Evolutionary conservation across 1,140 invertebrate species (phyloP).

Genomic region (Lithobius niger): DNA sequence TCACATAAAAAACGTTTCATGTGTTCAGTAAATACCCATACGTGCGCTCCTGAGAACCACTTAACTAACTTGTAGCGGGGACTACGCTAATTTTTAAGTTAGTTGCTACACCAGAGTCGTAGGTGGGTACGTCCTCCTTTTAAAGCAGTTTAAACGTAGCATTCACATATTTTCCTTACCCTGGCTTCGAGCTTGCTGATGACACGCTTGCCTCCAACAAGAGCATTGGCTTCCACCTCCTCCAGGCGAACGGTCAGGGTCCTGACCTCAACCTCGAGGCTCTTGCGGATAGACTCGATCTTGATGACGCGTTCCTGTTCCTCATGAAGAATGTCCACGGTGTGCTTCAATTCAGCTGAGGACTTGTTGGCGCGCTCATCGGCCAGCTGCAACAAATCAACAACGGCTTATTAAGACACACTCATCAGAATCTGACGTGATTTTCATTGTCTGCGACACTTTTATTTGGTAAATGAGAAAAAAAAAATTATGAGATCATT

Average conservation of each 20-base stretch:
- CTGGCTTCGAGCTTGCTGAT: conserved; percentile 94
- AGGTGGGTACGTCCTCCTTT: no score
- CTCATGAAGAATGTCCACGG: conserved; percentile 81
- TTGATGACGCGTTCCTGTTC: conserved; percentile 93
- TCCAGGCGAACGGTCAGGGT: conserved; percentile 87
- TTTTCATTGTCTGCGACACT: neutral
- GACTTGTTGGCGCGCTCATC: conserved; percentile 91
- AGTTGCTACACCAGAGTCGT: no score
- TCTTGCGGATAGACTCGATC: conserved; percentile 94
- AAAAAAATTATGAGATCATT: neutral
- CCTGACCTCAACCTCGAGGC: conserved; percentile 90
- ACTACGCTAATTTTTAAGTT: no score
- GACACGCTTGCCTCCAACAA: conserved; percentile 88
- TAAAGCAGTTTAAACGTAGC: no score
- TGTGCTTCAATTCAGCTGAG: conserved; percentile 76
- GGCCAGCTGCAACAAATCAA: conserved; percentile 34
- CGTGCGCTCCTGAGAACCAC: no score
- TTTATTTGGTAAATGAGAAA: neutral
- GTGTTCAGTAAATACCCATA: no score
- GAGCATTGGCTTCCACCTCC: conserved; percentile 90
- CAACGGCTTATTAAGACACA: neutral
- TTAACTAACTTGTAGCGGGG: no score
- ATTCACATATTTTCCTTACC: conserved; percentile 36
- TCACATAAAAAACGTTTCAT: no score
- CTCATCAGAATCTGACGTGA: neutral